phyloP scores from a whole-genome alignment of 2,113 vertebrate species.

The Setophaga kirtlandii region DNA sequence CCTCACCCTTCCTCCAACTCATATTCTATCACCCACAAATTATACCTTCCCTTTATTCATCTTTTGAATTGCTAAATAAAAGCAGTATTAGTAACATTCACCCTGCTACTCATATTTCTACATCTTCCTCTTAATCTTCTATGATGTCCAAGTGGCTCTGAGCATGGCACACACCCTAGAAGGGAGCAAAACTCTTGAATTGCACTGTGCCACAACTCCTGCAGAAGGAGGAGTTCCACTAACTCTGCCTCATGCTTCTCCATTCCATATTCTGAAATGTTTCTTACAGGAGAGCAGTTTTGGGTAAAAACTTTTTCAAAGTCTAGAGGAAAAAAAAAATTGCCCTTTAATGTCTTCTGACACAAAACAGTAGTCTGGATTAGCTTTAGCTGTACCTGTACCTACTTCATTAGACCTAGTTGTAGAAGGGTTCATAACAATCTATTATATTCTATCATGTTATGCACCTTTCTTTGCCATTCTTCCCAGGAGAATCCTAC shows the following conservation, averaged over 20 bases:
- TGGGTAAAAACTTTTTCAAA: neutral
- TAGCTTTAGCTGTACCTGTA: neutral
- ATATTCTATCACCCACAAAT: neutral
- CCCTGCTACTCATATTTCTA: neutral
- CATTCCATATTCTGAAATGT: neutral
- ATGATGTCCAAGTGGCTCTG: neutral
- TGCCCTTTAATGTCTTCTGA: neutral
- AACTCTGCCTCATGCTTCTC: neutral
- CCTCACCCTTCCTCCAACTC: neutral
- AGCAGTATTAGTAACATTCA: neutral
- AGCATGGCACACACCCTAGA: neutral
- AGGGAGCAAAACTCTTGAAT: neutral
- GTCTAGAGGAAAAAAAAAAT: neutral
- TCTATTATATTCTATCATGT: neutral
- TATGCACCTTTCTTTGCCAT: neutral
- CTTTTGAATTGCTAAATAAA: neutral
- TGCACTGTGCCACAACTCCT: neutral
- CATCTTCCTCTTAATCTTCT: neutral
- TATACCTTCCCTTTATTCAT: neutral
- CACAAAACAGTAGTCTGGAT: neutral
- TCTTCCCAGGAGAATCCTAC: neutral
- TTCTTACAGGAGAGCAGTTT: neutral
- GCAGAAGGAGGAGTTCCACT: neutral
- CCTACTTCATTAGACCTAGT: neutral
- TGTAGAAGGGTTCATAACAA: neutral